These are phyloP conservation scores for Nymphalis io DNA, from an alignment of 1,140 invertebrate genomes.

Conservation along the genomic window DNA sequence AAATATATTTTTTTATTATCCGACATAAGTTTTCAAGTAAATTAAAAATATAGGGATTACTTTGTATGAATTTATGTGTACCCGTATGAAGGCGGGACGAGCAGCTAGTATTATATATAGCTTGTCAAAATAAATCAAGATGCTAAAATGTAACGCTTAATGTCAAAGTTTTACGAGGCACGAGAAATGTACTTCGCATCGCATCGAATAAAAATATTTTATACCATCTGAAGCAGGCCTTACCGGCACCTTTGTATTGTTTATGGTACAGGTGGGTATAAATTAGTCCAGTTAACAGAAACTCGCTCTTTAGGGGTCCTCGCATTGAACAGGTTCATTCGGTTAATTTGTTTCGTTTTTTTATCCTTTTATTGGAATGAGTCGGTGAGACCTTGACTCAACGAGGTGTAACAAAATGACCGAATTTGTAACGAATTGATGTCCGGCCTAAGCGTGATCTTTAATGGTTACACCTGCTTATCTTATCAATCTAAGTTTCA, in stretches of 20 bases:
- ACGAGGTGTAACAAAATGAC: slow-evolving; percentile 79
- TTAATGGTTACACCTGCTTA: slow-evolving; percentile 66
- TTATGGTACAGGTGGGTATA: slow-evolving; percentile 74
- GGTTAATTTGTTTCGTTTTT: slow-evolving; percentile 74
- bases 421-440: slow-evolving; percentile 78
- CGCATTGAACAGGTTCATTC: slow-evolving; percentile 68
- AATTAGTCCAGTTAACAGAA: slow-evolving; percentile 75
- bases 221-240: slow-evolving; percentile 61
- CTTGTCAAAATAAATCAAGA: no score
- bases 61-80: slow-evolving; percentile 23
- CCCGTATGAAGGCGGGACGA: no score
- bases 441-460: slow-evolving; percentile 62
- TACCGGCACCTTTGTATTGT: slow-evolving; percentile 66
- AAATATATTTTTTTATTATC: no score
- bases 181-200: slow-evolving; percentile 30
- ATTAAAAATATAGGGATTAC: no score
- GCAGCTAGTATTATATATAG: no score
- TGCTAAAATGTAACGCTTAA: slow-evolving; percentile 36
- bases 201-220: slow-evolving; percentile 64
- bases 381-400: slow-evolving; percentile 75
- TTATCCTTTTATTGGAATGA: slow-evolving; percentile 70
- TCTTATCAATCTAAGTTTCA: slow-evolving; percentile 61
- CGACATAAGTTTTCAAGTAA: no score
- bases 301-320: slow-evolving; percentile 75
- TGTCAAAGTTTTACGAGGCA: neutral